A percentile compares a stretch with the other conserved stretches of the same genome.
Evolutionary conservation across 1,140 invertebrate species (phyloP).

Genomic region (Calliopsis andreniformis): DNA sequence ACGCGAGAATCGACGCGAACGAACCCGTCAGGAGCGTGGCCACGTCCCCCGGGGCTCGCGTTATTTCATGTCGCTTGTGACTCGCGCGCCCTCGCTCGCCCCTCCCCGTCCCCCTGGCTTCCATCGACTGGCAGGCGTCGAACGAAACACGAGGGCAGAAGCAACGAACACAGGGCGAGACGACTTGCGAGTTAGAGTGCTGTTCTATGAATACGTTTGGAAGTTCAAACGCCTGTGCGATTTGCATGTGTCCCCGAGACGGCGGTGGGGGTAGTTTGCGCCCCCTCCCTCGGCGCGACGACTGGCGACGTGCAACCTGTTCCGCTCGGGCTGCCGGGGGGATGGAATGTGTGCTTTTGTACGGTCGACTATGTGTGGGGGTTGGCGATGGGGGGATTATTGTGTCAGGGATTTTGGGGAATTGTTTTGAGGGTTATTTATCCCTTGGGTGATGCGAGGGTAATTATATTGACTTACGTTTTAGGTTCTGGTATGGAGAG

Average conservation of each 20-base stretch:
- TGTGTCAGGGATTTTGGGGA: too few relatives aligned
- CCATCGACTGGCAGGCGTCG: conserved; percentile 34
- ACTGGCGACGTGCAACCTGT: conserved; percentile 14
- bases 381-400: too few relatives aligned
- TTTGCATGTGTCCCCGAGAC: conserved; percentile 64
- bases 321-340: not conserved
- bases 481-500: too few relatives aligned
- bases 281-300: not conserved
- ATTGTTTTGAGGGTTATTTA: too few relatives aligned
- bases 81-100: conserved; percentile 40
- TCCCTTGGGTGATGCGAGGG: too few relatives aligned
- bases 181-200: conserved; percentile 42
- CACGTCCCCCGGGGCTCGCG: conserved; percentile 58
- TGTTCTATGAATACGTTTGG: conserved; percentile 73
- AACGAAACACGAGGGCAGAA: conserved; percentile 48
- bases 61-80: conserved; percentile 69
- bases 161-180: conserved; percentile 51
- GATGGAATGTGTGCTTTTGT: not conserved
- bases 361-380: not conserved
- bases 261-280: not conserved
- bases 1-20: conserved; percentile 34
- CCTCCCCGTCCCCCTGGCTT: conserved; percentile 27
- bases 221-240: conserved; percentile 70
- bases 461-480: too few relatives aligned
- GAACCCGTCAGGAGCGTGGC: conserved; percentile 37